phyloP scores from a whole-genome alignment of 2,888 invertebrate species.

The Megamerina dolium region DNA sequence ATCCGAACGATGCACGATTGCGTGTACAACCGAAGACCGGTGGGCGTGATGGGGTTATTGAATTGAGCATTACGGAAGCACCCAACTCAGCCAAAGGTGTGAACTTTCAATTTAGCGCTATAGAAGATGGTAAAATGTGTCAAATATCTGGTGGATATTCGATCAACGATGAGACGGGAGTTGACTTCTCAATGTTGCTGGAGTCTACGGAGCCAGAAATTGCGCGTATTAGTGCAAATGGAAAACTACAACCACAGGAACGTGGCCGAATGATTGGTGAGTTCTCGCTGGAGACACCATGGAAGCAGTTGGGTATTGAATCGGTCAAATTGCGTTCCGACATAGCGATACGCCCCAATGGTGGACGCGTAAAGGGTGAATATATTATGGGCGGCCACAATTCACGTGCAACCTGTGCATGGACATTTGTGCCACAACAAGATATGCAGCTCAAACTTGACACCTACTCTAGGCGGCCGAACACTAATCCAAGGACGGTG shows the following conservation, averaged over 20 bases:
- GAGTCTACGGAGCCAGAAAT: constrained; percentile 43
- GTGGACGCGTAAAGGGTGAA: constrained; percentile 38
- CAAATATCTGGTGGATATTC: constrained; percentile 47
- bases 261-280: constrained; percentile 29
- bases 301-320: constrained; percentile 44
- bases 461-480: constrained; percentile 48
- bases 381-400: constrained; percentile 49
- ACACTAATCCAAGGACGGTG: constrained; percentile 46
- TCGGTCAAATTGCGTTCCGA: constrained; percentile 36
- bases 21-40: constrained; percentile 49
- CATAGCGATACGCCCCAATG: constrained; percentile 29
- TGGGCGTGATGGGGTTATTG: constrained; percentile 44
- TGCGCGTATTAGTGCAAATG: constrained; percentile 39
- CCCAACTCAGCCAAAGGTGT: constrained; percentile 29
- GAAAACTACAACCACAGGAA: constrained; percentile 29
- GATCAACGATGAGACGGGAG: constrained; percentile 42
- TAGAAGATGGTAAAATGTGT: constrained; percentile 50
- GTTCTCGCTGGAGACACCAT: constrained; percentile 42
- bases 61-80: constrained; percentile 36
- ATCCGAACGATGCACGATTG: constrained; percentile 48
- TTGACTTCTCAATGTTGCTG: constrained; percentile 47
- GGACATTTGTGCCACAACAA: constrained; percentile 54
- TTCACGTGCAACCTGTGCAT: constrained; percentile 50
- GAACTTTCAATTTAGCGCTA: constrained; percentile 40
- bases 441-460: constrained; percentile 52